phyloP scores from a whole-genome alignment of 2,888 invertebrate species.

The Nemurella pictetii region DNA sequence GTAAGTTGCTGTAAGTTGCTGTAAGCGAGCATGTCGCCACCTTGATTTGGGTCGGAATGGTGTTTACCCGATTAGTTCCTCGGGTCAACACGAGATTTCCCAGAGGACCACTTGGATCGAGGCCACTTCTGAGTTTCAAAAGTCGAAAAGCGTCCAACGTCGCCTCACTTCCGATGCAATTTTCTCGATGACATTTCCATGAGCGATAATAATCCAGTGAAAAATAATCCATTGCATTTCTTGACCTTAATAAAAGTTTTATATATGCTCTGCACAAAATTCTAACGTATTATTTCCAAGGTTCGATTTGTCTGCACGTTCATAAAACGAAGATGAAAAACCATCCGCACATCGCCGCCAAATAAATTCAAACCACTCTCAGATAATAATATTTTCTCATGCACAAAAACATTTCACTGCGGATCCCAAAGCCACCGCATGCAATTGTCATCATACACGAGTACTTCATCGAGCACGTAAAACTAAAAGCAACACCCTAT shows the following conservation, averaged over 20 bases:
- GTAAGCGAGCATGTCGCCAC: too few species aligned
- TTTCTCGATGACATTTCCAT: not conserved
- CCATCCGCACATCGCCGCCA: not conserved
- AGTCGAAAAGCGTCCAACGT: not conserved
- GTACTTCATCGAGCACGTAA: not conserved
- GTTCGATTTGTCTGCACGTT: not conserved
- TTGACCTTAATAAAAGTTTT: not conserved
- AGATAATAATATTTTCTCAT: not conserved
- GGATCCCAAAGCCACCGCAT: not conserved
- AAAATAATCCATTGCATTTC: not conserved
- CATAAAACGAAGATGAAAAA: not conserved
- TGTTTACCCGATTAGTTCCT: not conserved
- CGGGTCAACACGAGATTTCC: not conserved
- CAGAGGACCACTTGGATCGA: not conserved
- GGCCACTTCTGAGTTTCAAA: not conserved
- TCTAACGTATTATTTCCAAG: not conserved
- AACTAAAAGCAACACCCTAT: not conserved
- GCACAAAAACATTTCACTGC: not conserved
- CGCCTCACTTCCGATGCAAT: not conserved
- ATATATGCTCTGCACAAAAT: not conserved
- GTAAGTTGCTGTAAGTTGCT: too few species aligned
- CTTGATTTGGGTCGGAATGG: not conserved
- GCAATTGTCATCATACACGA: not conserved
- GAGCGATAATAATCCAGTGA: not conserved
- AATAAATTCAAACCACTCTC: not conserved